Conservation (phyloP, 2,113 vertebrate genomes). For the Aleadryas rufinucha region DNA sequence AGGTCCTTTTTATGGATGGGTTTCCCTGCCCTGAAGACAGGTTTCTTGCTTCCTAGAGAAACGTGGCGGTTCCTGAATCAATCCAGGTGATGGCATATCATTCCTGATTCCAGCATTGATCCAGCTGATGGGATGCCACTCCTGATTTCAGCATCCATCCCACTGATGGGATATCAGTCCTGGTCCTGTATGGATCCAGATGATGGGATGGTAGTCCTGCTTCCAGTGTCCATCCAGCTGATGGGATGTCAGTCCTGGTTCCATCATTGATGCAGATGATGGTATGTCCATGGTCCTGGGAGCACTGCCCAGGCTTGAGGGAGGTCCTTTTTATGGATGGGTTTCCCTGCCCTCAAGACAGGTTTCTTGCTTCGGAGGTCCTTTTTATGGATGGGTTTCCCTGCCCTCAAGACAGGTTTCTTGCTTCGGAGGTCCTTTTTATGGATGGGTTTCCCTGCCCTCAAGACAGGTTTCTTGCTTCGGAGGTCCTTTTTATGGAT, state of each 20-base stretch:
- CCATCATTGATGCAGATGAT: too few relatives aligned
- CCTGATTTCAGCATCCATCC: not conserved
- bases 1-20: not conserved
- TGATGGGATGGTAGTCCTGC: not conserved
- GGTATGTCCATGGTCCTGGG: not conserved
- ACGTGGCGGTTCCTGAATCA: too few relatives aligned
- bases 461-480: too few relatives aligned
- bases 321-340: not conserved
- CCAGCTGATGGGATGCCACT: not conserved
- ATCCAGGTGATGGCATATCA: not conserved
- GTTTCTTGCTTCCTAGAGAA: not conserved
- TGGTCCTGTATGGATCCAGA: not conserved
- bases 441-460: too few relatives aligned
- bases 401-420: too few relatives aligned
- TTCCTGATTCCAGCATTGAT: not conserved
- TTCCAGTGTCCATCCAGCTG: not conserved
- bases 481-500: too few relatives aligned
- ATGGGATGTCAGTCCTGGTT: not conserved
- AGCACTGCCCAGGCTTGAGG: not conserved
- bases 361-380: not conserved
- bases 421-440: too few relatives aligned
- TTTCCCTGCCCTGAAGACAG: not conserved
- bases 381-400: too few relatives aligned
- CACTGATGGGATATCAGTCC: not conserved
- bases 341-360: not conserved